Evolutionary conservation across 1,140 invertebrate genomes (phyloP), one percentile per base, ranked within the genome.

Genomic region (Bombus pyrosoma): DNA sequence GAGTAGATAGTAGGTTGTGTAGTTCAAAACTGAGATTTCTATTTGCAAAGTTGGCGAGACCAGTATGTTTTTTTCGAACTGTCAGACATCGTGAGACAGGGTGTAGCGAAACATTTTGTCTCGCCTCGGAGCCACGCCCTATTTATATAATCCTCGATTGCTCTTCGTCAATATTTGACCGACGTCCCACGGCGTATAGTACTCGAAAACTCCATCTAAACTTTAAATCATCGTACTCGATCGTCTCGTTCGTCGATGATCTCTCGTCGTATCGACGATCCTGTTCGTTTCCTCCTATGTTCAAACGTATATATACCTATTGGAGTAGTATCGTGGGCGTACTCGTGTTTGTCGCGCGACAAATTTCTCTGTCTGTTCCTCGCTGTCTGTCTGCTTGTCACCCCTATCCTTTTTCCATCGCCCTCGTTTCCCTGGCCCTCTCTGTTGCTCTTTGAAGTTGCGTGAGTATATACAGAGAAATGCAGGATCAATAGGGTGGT

Each of bases 401-500:
- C 74, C 18, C 69, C 62, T 66, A 53, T 12, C 41, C 64, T 39
- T 28, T 74, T 18, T 79, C 25, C 47, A 34, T 76, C 41, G 22
- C n/a, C 15, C 57, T 37, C 68, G 39, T 64, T 69, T 39, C 32
- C 28, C 53, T 39, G 57, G 13, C 37, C 64, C 66, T 90, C 62
- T 69, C 28, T 34, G 62, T 78, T 25, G 69, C 66, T 43, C 81
- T 79, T 83, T 74, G 74, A 83, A 85, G 83, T 88, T 73, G 91
- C 86, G 85, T 86, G 88, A 83, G 85, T 66, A 75, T 89, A 82
- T 87, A 92, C 84, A 87, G 79, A 88, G 92, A 92, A 93, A 92
- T 92, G 91, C 82, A 83, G 90, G 92, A 94, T 94, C 94, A 90
- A 94, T 94, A 93, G 92, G 89, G 89, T 69, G 88, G 88, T 41